These are phyloP conservation scores for Rostratula benghalensis DNA, from an alignment of 2,113 vertebrate genomes.

Conservation along the genomic window DNA sequence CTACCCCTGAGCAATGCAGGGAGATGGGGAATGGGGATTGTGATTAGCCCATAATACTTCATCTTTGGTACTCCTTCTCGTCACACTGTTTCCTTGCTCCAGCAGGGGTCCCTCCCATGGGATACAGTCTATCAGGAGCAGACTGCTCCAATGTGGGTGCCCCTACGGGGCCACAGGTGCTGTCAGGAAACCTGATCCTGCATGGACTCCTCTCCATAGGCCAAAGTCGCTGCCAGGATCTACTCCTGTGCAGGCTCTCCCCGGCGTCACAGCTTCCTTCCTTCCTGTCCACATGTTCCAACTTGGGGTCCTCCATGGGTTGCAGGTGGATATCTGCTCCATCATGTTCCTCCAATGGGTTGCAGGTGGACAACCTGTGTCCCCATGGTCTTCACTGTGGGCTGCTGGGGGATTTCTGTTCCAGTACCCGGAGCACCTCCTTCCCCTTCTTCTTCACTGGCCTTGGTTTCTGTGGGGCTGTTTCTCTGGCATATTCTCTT, in stretches of 20 bases:
- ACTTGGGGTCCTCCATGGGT: fast-evolving
- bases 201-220: fast-evolving
- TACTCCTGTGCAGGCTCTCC: background rate
- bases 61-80: background rate
- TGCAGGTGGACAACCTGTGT: background rate
- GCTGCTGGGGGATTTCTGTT: background rate
- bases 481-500: background rate
- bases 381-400: background rate
- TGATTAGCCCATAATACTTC: background rate
- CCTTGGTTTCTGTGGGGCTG: background rate
- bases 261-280: background rate
- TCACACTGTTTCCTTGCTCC: background rate
- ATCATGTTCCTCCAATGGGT: background rate
- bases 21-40: background rate
- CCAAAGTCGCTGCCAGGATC: background rate
- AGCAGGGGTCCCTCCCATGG: fast-evolving
- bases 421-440: background rate
- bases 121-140: background rate
- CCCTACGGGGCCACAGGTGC: too few species aligned
- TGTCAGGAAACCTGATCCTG: background rate
- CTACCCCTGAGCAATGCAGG: background rate
- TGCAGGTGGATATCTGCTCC: background rate
- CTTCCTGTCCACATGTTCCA: background rate
- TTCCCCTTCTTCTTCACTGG: background rate
- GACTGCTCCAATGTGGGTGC: background rate